These are phyloP conservation scores for Ranitomeya imitator DNA, from an alignment of 2,113 vertebrate species.

Conservation along the genomic window DNA sequence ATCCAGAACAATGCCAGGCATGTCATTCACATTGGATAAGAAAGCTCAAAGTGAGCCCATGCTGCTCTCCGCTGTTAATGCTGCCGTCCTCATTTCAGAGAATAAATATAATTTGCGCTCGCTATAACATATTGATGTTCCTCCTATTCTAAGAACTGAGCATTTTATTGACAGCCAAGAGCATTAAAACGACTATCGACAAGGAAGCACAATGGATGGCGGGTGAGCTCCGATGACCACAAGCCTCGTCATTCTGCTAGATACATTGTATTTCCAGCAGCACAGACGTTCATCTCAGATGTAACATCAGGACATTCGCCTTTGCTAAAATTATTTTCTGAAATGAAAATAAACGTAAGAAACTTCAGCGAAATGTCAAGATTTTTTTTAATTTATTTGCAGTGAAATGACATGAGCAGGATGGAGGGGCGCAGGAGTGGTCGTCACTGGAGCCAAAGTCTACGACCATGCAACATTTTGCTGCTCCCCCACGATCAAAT, in stretches of 20 bases:
- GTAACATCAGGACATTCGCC: no score
- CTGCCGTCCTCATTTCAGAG: constrained; percentile 49
- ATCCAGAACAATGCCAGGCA: constrained; percentile 37
- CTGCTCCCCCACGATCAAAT: no score
- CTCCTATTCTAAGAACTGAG: constrained; percentile 7
- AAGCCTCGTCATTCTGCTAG: background rate
- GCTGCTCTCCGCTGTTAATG: constrained; percentile 46
- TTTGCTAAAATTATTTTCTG: no score
- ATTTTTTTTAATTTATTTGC: no score
- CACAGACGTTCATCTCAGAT: no score
- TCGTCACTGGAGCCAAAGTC: no score
- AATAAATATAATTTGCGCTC: constrained; percentile 54
- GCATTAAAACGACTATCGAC: constrained; percentile 28
- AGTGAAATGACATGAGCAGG: no score
- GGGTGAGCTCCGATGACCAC: background rate
- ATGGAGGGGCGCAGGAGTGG: no score
- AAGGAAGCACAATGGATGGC: background rate
- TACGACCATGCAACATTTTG: no score
- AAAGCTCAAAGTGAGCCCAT: constrained; percentile 41
- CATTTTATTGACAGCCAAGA: constrained; percentile 38
- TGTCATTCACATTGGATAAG: constrained; percentile 47
- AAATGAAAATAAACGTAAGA: no score
- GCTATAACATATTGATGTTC: constrained; percentile 39
- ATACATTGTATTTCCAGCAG: background rate
- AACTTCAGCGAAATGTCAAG: no score